Conservation (phyloP, 2,113 vertebrate genomes). For the Peromyscus californicus region DNA sequence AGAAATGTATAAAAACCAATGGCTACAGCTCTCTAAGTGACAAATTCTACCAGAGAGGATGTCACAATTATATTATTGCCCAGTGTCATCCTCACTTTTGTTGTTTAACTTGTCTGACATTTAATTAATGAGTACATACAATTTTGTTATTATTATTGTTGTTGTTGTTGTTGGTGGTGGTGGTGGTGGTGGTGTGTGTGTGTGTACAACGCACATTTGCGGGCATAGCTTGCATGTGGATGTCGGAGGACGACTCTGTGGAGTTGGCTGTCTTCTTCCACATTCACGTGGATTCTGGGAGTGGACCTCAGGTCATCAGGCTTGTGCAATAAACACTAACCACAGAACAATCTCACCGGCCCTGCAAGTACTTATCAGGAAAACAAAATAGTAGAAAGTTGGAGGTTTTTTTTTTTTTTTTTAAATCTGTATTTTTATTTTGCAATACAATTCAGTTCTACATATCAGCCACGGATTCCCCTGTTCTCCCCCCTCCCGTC, state of each 20-base stretch:
- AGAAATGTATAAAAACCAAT: neutral
- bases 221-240: neutral
- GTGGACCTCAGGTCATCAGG: neutral
- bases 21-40: neutral
- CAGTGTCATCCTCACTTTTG: neutral
- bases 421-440: too few relatives aligned
- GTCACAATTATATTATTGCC: neutral
- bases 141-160: neutral
- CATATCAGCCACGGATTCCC: too few relatives aligned
- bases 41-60: neutral
- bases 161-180: too few relatives aligned
- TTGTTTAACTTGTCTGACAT: conserved; percentile 41
- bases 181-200: neutral
- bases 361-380: neutral
- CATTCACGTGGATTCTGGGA: neutral
- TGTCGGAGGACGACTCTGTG: neutral
- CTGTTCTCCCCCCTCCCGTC: too few relatives aligned
- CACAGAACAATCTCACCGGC: too few relatives aligned
- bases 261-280: neutral
- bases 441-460: too few relatives aligned
- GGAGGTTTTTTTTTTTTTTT: too few relatives aligned
- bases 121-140: conserved; percentile 2
- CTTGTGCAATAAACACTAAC: neutral
- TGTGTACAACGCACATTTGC: neutral
- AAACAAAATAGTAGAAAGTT: neutral